phyloP scores from a whole-genome alignment of 2,888 invertebrate species.

The Cheilosia scutellata region DNA sequence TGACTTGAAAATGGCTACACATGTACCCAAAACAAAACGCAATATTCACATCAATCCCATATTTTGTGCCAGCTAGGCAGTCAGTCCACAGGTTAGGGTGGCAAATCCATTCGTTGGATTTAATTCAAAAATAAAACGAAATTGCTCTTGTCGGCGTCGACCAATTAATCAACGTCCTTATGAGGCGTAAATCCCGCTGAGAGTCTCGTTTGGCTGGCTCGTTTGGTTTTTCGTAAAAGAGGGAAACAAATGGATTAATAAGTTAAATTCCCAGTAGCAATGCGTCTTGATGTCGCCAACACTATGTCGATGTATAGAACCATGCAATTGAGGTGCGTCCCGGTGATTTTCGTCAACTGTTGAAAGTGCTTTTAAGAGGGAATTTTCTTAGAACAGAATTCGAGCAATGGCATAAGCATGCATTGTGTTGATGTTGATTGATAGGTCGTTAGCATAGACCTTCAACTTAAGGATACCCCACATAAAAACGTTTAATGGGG shows the following conservation, averaged over 20 bases:
- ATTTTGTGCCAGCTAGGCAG: constrained; percentile 18
- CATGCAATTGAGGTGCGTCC: constrained; percentile 54
- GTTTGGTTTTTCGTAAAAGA: constrained; percentile 31
- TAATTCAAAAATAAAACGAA: constrained; percentile 62
- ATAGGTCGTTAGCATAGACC: too few species aligned
- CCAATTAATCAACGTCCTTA: constrained; percentile 75
- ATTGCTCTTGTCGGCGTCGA: constrained; percentile 44
- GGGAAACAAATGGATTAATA: constrained; percentile 55
- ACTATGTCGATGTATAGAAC: constrained; percentile 17
- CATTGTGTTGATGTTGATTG: too few species aligned
- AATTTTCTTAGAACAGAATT: too few species aligned
- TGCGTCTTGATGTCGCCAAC: constrained; percentile 74
- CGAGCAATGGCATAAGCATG: too few species aligned
- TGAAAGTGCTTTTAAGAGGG: too few species aligned
- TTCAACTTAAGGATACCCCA: too few species aligned
- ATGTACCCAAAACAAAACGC: constrained; percentile 50
- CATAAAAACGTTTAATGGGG: too few species aligned
- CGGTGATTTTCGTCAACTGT: constrained; percentile 44
- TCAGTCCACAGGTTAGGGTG: constrained; percentile 6
- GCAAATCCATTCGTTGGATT: constrained; percentile 33
- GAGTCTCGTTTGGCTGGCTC: constrained; percentile 65
- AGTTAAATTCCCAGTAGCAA: constrained; percentile 57
- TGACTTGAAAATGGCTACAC: constrained; percentile 43
- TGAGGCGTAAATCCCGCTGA: constrained; percentile 75
- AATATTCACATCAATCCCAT: constrained; percentile 63